Conservation (phyloP, 2,113 vertebrate genomes). For the Hypocryptadius cinnamomeus region DNA sequence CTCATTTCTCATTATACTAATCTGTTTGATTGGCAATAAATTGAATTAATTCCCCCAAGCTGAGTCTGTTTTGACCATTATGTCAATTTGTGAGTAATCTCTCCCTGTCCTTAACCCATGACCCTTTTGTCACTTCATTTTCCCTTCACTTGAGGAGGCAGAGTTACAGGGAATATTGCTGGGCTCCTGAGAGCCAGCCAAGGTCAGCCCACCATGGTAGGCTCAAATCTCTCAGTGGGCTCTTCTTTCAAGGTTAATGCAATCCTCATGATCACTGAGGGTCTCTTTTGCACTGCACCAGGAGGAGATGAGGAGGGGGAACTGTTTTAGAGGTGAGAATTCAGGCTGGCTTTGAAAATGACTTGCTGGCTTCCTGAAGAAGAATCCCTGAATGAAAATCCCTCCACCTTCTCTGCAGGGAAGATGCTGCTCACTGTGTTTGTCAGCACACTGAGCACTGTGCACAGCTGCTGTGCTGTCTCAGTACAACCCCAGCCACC, state of each 20-base stretch:
- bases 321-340: not conserved
- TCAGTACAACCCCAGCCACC: not conserved
- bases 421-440: not conserved
- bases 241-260: not conserved
- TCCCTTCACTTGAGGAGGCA: not conserved
- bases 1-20: not conserved
- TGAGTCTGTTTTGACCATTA: not conserved
- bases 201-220: accelerated
- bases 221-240: not conserved
- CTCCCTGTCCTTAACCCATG: not conserved
- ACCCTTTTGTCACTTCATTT: not conserved
- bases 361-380: not conserved
- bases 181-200: not conserved
- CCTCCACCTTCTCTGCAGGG: not conserved
- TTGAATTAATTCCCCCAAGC: not conserved
- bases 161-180: not conserved
- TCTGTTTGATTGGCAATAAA: not conserved
- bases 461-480: not conserved
- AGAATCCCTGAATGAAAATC: not conserved
- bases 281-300: not conserved
- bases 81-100: not conserved
- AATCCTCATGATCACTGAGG: not conserved
- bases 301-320: not conserved
- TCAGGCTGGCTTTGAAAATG: not conserved
- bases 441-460: not conserved